Conservation (phyloP, 1,140 invertebrate species). For the Rhagoletis pomonella region DNA sequence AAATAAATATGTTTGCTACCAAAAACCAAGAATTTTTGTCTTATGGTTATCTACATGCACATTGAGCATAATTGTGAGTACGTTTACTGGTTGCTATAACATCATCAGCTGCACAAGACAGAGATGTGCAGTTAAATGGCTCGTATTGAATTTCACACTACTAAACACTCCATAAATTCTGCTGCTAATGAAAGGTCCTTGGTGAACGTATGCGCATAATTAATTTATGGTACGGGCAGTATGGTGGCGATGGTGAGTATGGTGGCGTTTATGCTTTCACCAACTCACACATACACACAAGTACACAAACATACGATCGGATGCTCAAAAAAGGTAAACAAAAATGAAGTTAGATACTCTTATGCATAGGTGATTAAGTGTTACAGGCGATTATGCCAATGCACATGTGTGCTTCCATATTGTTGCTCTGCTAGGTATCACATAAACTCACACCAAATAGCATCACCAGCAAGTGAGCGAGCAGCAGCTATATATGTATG, state of each 20-base stretch:
- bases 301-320: not conserved
- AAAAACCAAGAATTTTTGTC: not conserved
- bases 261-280: not conserved
- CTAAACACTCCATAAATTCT: conserved; percentile 55
- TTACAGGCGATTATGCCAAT: conserved; percentile 21
- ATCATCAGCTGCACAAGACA: not conserved
- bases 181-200: conserved; percentile 55
- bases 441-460: not conserved
- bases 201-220: conserved; percentile 53
- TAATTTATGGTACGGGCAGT: conserved; percentile 48
- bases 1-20: too few species aligned
- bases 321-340: conserved; percentile 7
- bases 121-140: conserved; percentile 44
- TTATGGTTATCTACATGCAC: not conserved
- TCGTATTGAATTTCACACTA: conserved; percentile 55
- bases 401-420: not conserved
- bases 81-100: not conserved
- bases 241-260: too few species aligned
- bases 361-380: conserved; percentile 35
- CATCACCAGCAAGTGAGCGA: not conserved
- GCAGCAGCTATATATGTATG: not conserved
- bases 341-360: conserved; percentile 13
- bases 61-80: not conserved
- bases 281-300: not conserved
- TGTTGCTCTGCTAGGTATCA: not conserved